A percentile compares a stretch with the other conserved stretches of the same genome.
Conservation (phyloP, 2,113 vertebrate genomes). For the Crotophaga sulcirostris region DNA sequence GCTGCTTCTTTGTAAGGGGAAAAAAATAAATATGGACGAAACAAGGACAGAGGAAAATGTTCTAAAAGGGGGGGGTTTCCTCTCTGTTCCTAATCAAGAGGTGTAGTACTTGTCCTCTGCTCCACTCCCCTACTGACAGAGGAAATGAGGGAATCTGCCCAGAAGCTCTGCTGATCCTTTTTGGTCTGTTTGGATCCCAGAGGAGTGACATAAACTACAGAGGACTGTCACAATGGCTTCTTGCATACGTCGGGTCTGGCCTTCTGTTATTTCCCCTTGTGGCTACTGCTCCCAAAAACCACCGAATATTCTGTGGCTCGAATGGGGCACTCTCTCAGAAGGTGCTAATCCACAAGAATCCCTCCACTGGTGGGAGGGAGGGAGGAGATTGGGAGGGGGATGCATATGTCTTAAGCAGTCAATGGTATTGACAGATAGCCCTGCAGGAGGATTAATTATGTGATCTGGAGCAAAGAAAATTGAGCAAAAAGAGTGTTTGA, state of each 20-base stretch:
- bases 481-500: neutral
- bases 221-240: neutral
- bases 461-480: conserved; percentile 11
- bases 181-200: neutral
- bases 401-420: neutral
- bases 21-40: neutral
- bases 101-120: neutral
- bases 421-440: neutral
- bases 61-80: neutral
- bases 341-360: neutral
- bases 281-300: neutral
- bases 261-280: neutral
- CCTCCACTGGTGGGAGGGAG: neutral
- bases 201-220: neutral
- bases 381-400: neutral
- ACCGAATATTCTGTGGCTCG: neutral
- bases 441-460: conserved; percentile 27
- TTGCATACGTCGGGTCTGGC: neutral
- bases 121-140: neutral
- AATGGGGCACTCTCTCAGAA: neutral
- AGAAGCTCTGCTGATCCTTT: neutral
- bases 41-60: neutral
- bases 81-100: neutral
- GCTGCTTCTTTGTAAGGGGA: neutral
- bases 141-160: neutral